A percentile compares a stretch with the other conserved stretches of the same genome.
Evolutionary conservation across 2,797 vertebrate genomes (phyloP).

Genomic region (Microctenopoma lineatum): DNA sequence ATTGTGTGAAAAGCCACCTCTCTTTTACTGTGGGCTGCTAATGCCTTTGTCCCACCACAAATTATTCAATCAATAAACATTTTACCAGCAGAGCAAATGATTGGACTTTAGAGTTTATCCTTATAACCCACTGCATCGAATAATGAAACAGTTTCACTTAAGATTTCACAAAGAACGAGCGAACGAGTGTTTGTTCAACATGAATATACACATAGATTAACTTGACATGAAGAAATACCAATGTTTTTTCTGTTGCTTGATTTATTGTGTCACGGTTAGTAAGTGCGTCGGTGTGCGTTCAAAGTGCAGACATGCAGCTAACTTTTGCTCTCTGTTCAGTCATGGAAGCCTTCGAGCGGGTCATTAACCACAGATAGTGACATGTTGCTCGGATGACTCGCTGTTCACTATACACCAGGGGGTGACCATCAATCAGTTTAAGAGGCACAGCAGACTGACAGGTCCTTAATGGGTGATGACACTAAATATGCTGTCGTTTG

Average conservation of each 20-base stretch:
- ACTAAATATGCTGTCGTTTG: conserved; percentile 73
- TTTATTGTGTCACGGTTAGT: conserved; percentile 11
- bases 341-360: conserved; percentile 50
- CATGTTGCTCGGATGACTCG: conserved; percentile 49
- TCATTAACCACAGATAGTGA: conserved; percentile 67
- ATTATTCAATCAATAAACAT: conserved; percentile 54
- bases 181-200: conserved; percentile 53
- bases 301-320: conserved; percentile 27
- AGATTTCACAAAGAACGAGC: conserved; percentile 32
- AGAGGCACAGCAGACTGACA: conserved; percentile 63
- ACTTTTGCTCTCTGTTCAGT: conserved; percentile 41
- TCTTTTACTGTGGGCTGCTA: not conserved
- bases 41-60: conserved; percentile 11
- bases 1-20: conserved; percentile 9
- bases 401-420: conserved; percentile 61
- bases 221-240: conserved; percentile 40
- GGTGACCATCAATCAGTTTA: conserved; percentile 71
- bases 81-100: conserved; percentile 32
- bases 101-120: conserved; percentile 40
- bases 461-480: conserved; percentile 73
- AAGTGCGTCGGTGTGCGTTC: not conserved
- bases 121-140: conserved; percentile 11
- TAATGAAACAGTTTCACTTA: conserved; percentile 49
- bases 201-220: conserved; percentile 19
- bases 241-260: conserved; percentile 10